Evolutionary conservation across 2,113 vertebrate species (phyloP).

Genomic region (Brachyhypopomus occidentalis): DNA sequence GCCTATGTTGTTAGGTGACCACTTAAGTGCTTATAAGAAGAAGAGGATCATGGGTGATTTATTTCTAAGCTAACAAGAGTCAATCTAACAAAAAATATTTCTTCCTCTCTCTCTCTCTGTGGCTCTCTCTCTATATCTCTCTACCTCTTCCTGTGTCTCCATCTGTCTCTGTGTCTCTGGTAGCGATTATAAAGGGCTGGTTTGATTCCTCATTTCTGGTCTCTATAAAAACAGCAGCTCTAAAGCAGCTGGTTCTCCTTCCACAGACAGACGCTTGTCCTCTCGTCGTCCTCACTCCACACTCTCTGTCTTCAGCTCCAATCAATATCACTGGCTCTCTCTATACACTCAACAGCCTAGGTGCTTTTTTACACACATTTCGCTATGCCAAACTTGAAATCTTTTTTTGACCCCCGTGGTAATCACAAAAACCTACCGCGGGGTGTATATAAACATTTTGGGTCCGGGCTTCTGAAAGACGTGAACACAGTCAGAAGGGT

Average conservation of each 20-base stretch:
- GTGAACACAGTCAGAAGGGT: neutral
- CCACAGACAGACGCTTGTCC: constrained; percentile 25
- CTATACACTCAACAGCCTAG: neutral
- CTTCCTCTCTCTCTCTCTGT: neutral
- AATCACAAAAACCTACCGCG: neutral
- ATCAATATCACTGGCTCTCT: neutral
- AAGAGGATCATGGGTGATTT: neutral
- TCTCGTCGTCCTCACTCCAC: neutral
- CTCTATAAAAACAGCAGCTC: constrained; percentile 49
- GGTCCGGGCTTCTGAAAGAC: neutral
- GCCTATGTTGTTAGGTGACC: neutral
- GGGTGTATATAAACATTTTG: neutral
- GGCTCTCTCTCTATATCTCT: neutral
- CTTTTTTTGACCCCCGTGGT: neutral
- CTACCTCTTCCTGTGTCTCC: constrained; percentile 13
- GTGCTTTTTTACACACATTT: no score
- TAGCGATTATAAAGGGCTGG: constrained; percentile 54
- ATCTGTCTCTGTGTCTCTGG: constrained; percentile 38
- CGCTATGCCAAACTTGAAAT: no score
- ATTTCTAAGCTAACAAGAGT: neutral
- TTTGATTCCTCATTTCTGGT: constrained; percentile 63
- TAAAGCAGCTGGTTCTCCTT: constrained; percentile 18
- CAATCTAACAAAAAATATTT: no score
- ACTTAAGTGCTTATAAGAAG: neutral
- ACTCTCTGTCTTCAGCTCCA: neutral